These are phyloP conservation scores for Merodon equestris DNA, from an alignment of 2,888 invertebrate species.

Conservation along the genomic window DNA sequence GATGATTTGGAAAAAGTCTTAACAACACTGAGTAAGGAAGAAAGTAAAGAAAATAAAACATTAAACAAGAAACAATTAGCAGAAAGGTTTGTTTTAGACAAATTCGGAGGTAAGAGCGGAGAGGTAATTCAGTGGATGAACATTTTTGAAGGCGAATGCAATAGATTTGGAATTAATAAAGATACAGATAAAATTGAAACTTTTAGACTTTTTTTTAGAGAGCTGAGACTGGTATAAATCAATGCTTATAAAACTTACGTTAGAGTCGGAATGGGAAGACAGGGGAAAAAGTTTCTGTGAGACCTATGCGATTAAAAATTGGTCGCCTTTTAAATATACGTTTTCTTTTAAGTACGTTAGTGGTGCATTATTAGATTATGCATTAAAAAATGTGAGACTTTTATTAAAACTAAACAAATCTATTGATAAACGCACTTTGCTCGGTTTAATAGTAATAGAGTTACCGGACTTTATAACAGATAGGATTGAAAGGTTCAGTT, in stretches of 20 bases:
- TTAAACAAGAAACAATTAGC: no score
- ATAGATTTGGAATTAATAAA: slow-evolving; percentile 29
- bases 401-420: slow-evolving; percentile 53
- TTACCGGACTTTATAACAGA: slow-evolving; percentile 69
- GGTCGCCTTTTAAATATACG: slow-evolving; percentile 70
- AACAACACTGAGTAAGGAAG: no score
- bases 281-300: slow-evolving; percentile 69
- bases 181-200: slow-evolving; percentile 60
- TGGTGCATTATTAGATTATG: slow-evolving; percentile 70
- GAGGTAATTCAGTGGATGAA: slow-evolving; percentile 50
- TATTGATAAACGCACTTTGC: slow-evolving; percentile 49
- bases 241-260: slow-evolving; percentile 66
- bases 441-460: slow-evolving; percentile 72
- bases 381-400: slow-evolving; percentile 61
- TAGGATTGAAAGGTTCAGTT: slow-evolving; percentile 71
- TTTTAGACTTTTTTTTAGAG: slow-evolving; percentile 68
- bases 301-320: slow-evolving; percentile 71
- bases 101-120: no score
- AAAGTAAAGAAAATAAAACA: no score
- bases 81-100: no score
- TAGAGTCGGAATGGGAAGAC: slow-evolving; percentile 61
- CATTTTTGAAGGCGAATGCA: slow-evolving; percentile 51
- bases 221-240: slow-evolving; percentile 69
- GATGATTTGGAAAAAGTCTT: no score
- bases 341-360: slow-evolving; percentile 69